Percentiles rank a stretch among this genome's conserved stretches.
phyloP scores from a whole-genome alignment of 2,888 invertebrate species.

The Aromia moschata region DNA sequence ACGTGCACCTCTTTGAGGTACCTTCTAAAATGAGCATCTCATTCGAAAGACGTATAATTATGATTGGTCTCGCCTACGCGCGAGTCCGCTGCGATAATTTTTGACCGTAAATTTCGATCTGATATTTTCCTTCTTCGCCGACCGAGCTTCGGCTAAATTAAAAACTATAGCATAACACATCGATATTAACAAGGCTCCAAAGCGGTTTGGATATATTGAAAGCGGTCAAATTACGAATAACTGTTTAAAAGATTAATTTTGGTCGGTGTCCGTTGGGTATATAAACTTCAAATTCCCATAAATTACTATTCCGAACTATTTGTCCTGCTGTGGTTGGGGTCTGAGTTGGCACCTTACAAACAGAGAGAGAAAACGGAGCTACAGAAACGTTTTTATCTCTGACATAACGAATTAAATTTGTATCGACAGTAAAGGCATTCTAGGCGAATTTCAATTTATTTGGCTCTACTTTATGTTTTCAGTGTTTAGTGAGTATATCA shows the following conservation, averaged over 20 bases:
- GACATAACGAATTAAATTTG: too few relatives aligned
- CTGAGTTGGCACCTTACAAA: too few relatives aligned
- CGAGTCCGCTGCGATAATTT: conserved; percentile 32
- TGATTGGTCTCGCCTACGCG: conserved; percentile 29
- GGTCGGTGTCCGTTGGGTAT: too few relatives aligned
- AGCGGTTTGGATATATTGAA: conserved; percentile 32
- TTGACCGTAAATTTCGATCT: conserved; percentile 33
- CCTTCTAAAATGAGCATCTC: conserved; percentile 18
- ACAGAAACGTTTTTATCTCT: too few relatives aligned
- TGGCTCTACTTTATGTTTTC: too few relatives aligned
- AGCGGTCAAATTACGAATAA: conserved; percentile 30
- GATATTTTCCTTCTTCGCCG: conserved; percentile 30
- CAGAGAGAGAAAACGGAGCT: too few relatives aligned
- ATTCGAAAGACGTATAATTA: conserved; percentile 26
- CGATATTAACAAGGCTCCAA: conserved; percentile 18
- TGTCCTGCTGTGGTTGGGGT: too few relatives aligned
- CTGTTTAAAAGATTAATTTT: conserved; percentile 6
- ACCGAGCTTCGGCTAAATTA: conserved; percentile 34
- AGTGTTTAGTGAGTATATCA: too few relatives aligned
- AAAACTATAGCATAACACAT: conserved; percentile 31
- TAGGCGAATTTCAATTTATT: too few relatives aligned
- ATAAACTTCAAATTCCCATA: too few relatives aligned
- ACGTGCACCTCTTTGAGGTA: conserved; percentile 19
- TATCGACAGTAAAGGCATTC: too few relatives aligned
- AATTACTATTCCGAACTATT: too few relatives aligned